Evolutionary conservation across 2,113 vertebrate genomes (phyloP), one percentile per base, ranked within the genome.

Genomic region (Phoenicopterus ruber): DNA sequence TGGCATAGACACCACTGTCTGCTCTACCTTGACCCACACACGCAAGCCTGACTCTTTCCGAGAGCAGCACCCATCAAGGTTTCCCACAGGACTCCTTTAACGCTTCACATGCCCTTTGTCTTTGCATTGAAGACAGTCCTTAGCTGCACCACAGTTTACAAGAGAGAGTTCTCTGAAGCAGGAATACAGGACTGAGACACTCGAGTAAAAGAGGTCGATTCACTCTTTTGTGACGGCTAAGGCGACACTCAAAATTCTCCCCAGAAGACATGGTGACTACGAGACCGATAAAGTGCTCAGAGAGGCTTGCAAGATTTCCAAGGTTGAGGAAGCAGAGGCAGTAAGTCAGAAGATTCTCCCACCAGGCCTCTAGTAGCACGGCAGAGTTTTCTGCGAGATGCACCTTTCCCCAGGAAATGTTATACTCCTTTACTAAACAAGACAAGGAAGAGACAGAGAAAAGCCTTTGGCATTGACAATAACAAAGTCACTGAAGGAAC

Each of bases 371-470:
- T 82, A 84, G 90, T 19, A 94, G 81, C 40, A 95, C 82, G 84
- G 87, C 84, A 94, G 76, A 94, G 74, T 82, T 86, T 88, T 86
- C 88, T 92, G 91, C 0, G 28, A 86, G 88, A 93, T 73, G 36
- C 90, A 82, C 77, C 90, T 86, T 70, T 90, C 90, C 93, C 85
- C 96, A 93, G 85, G 82, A 93, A 93, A 92, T 67, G 88, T 82
- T 90, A 94, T 20, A 92, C 62, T 90, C 91, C 61, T 94, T 96
- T 73, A 96, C 50, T 91, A 71, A 94, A 90, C 62, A 93, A 92
- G 79, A 91, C 84, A 95, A 92, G 85, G 82, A 92, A 96, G 67
- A 96, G 79, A 96, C 59, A 93, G 87, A 94, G 44, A 96, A 88
- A 94, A 94, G 44, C 82, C 93, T 96, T 96, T 78, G 92, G 91